phyloP scores from a whole-genome alignment of 2,113 vertebrate species.

The Cynoglossus semilaevis region DNA sequence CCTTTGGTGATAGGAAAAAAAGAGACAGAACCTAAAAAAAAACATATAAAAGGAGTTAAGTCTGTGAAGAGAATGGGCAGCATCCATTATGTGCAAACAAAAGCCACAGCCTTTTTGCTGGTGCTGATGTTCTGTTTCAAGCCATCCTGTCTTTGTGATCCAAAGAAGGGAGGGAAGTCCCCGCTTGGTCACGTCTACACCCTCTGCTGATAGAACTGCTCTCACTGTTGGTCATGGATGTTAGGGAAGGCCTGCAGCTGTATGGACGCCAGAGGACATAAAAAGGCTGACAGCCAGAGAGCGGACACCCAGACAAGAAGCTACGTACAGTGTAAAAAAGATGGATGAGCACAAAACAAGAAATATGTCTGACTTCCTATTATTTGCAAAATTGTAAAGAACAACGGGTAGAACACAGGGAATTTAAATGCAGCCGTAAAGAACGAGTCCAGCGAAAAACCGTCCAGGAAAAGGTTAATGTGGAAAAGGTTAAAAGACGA shows the following conservation, averaged over 20 bases:
- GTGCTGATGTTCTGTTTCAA: conserved; percentile 43
- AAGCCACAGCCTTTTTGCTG: conserved; percentile 50
- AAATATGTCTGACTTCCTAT: neutral
- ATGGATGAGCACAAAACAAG: conserved; percentile 1
- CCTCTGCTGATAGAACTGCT: conserved; percentile 58
- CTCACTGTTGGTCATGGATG: conserved; percentile 51
- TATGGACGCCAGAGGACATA: conserved; percentile 9
- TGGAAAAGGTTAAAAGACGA: conserved; percentile 30
- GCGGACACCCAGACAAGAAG: conserved; percentile 1
- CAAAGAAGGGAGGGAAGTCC: conserved; percentile 60
- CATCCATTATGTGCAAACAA: conserved; percentile 57
- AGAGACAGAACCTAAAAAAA: conserved; percentile 13
- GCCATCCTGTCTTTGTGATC: conserved; percentile 49
- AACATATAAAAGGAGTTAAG: conserved; percentile 26
- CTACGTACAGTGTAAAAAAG: conserved; percentile 5
- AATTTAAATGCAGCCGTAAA: neutral
- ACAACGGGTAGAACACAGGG: neutral
- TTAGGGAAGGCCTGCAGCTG: conserved; percentile 55
- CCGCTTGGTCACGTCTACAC: conserved; percentile 64
- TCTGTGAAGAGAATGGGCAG: conserved; percentile 51
- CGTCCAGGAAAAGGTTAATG: conserved; percentile 10
- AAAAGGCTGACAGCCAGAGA: conserved; percentile 11
- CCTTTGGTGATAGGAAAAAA: conserved; percentile 9
- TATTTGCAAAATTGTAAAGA: neutral
- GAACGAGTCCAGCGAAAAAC: conserved; percentile 1